Evolutionary conservation across 2,113 vertebrate genomes (phyloP).

Genomic region (Cinclus mexicanus): DNA sequence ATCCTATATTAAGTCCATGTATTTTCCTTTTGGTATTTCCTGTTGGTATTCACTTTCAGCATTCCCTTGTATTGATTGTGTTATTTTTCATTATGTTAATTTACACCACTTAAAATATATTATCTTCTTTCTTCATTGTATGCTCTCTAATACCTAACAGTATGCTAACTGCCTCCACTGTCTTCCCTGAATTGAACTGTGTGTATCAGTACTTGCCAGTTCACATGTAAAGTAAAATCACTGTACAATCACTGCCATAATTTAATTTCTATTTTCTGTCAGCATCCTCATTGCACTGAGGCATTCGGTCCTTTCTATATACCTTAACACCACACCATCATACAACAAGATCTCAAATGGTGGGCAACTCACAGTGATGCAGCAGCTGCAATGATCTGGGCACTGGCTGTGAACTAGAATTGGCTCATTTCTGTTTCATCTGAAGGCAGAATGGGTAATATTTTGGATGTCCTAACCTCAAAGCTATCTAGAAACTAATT

Average conservation of each 20-base stretch:
- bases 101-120: not conserved
- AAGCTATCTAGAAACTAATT: constrained; percentile 20
- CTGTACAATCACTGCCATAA: not conserved
- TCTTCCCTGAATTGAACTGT: not conserved
- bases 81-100: not conserved
- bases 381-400: not conserved
- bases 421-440: not conserved
- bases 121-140: not conserved
- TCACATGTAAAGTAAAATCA: not conserved
- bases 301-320: not conserved
- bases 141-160: not conserved
- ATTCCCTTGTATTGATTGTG: not conserved
- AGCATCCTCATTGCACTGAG: not conserved
- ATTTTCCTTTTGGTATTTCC: not conserved
- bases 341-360: not conserved
- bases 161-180: not conserved
- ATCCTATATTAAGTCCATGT: not conserved
- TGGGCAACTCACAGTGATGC: not conserved
- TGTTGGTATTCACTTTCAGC: not conserved
- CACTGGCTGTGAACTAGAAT: not conserved
- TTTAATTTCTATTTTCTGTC: constrained; percentile 26
- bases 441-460: not conserved
- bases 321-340: not conserved
- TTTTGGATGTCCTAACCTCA: not conserved
- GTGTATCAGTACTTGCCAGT: not conserved